Percentiles rank a stretch among this genome's conserved stretches.
Conservation (phyloP, 2,888 invertebrate species). For the Agriopis leucophaearia region DNA sequence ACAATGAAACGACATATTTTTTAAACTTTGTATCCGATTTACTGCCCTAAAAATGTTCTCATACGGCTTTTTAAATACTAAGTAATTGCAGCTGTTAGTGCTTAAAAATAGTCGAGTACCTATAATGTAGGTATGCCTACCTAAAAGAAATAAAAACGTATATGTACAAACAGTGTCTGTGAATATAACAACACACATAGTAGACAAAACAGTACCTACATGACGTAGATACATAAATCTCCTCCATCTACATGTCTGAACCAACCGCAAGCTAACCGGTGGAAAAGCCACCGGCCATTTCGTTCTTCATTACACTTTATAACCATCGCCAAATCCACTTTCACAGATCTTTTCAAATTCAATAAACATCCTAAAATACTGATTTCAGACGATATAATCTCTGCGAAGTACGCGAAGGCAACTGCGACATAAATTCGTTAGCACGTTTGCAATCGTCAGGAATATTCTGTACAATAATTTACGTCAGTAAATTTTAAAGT, state of each 20-base stretch:
- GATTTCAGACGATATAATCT: constrained; percentile 76
- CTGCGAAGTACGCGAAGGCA: constrained; percentile 74
- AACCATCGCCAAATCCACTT: constrained; percentile 69
- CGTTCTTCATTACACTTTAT: constrained; percentile 67
- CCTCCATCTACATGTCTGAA: not conserved
- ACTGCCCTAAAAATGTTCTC: too few relatives aligned
- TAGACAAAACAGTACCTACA: not conserved
- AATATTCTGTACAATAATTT: constrained; percentile 79
- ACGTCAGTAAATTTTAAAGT: constrained; percentile 84
- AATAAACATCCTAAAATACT: constrained; percentile 80
- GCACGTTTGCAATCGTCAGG: constrained; percentile 81
- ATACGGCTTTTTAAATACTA: too few relatives aligned
- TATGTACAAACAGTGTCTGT: not conserved
- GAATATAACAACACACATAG: not conserved
- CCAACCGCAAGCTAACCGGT: constrained; percentile 28
- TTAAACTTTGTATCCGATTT: too few relatives aligned
- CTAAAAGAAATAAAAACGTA: not conserved
- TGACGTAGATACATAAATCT: not conserved
- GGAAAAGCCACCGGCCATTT: constrained; percentile 50
- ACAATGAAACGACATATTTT: too few relatives aligned
- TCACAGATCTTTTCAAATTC: constrained; percentile 72
- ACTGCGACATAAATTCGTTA: constrained; percentile 82
- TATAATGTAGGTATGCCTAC: not conserved
- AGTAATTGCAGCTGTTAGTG: too few relatives aligned
- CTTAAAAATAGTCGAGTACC: too few relatives aligned